phyloP scores from a whole-genome alignment of 2,888 invertebrate species.

The Diachrysia chrysitis region DNA sequence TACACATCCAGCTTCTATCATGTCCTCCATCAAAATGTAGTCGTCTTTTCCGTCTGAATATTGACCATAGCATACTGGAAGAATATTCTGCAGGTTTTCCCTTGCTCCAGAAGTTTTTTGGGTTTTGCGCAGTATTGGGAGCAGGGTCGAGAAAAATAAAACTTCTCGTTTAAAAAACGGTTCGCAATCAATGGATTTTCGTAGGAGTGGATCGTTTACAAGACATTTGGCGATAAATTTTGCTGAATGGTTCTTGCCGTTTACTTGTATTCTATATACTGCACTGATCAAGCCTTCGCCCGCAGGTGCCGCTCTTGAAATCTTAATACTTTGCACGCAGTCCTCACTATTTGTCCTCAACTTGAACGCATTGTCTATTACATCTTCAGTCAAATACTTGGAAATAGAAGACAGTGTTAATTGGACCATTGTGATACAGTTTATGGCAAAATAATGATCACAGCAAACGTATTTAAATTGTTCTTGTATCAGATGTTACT shows the following conservation, averaged over 20 bases:
- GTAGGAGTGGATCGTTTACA: conserved; percentile 61
- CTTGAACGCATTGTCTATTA: conserved; percentile 67
- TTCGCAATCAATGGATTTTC: conserved; percentile 61
- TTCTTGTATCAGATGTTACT: conserved; percentile 27
- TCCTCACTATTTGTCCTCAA: conserved; percentile 67
- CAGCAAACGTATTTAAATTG: conserved; percentile 49
- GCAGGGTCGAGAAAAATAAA: conserved; percentile 65
- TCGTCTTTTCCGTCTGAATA: conserved; percentile 68
- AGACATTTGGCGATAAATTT: conserved; percentile 71
- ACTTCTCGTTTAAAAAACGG: conserved; percentile 68
- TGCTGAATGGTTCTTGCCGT: conserved; percentile 54
- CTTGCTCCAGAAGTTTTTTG: conserved; percentile 67
- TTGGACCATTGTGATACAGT: conserved; percentile 60
- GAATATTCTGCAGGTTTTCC: conserved; percentile 64
- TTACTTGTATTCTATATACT: conserved; percentile 69
- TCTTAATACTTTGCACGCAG: conserved; percentile 56
- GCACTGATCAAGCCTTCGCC: conserved; percentile 74
- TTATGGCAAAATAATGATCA: conserved; percentile 17
- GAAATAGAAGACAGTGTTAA: conserved; percentile 67
- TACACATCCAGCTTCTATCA: conserved; percentile 61
- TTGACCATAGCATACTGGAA: conserved; percentile 68
- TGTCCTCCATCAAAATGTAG: conserved; percentile 73
- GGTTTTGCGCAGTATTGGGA: conserved; percentile 63
- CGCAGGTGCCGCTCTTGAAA: conserved; percentile 67
- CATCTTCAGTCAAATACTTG: conserved; percentile 64